These are phyloP conservation scores for Chrysogorgia sp. DNA, from an alignment of 92 coral and sea anemone genomes.

Conservation along the genomic window DNA sequence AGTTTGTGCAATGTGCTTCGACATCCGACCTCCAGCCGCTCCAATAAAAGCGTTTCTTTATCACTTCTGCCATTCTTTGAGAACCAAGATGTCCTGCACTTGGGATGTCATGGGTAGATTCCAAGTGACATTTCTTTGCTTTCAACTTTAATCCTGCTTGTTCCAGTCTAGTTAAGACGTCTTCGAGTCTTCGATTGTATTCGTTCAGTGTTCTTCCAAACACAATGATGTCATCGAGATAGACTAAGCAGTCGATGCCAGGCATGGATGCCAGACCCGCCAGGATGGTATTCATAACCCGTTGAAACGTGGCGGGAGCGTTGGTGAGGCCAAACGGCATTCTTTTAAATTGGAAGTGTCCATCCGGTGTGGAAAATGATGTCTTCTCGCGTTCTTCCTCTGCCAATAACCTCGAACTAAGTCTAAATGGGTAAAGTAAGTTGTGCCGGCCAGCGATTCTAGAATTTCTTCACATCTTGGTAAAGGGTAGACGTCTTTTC, in stretches of 20 bases:
- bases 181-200: constrained; percentile 50
- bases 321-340: too few species aligned
- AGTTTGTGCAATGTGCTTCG: constrained; percentile 45
- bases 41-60: constrained; percentile 53
- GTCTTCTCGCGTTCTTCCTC: constrained; percentile 55
- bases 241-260: constrained; percentile 56
- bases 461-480: constrained; percentile 54
- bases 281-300: constrained; percentile 47
- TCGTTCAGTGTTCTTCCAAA: constrained; percentile 50
- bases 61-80: constrained; percentile 22
- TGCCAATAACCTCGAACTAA: constrained; percentile 49
- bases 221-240: constrained; percentile 54
- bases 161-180: constrained; percentile 39
- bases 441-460: constrained; percentile 50
- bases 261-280: too few species aligned
- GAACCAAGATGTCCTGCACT: constrained; percentile 63
- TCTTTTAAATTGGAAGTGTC: constrained; percentile 54
- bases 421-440: constrained; percentile 51
- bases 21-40: constrained; percentile 17
- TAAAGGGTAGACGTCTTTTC: constrained; percentile 35
- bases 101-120: constrained; percentile 42
- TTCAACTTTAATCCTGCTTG: constrained; percentile 46
- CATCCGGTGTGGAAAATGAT: constrained; percentile 54
- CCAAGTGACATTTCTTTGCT: constrained; percentile 37
- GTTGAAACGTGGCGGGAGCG: constrained; percentile 56